Base-by-base conservation (phyloP, 1,140 invertebrate genomes). In the Drosophila lacteicornis region DNA sequence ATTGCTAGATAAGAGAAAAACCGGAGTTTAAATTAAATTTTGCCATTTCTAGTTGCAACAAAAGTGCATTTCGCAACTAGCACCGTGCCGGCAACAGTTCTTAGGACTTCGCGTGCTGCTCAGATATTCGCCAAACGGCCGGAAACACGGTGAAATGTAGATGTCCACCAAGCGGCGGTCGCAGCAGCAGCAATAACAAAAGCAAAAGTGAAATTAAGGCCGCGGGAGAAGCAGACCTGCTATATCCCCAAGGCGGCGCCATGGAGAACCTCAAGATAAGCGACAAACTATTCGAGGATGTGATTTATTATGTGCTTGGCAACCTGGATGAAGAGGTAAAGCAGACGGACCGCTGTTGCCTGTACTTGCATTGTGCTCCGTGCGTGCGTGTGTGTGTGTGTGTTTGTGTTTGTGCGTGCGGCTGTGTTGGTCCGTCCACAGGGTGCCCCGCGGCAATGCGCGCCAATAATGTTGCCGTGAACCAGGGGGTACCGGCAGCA, bases 321-420 rank as follows among this genome's bases (percentile, higher is more conserved):
- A 92, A 77, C 53, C 66, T 92, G 62, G 91, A 92, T 68, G 91
- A 91, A 33, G 87, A 92, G 91, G 91, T 92, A 92, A 80, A 74
- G 17, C 22, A 30, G 59, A 19, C 15, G 9, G 27, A n/a, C 25
- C 49, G 53, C 59, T 58, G 79, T 49, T 53, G 57, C 55, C 55
- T 68, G 65, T 73, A 74, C 78, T 73, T 68, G 65, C 58, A 80
- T 77, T 57, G 38, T 78, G 50, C 45, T 53, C 30, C 42, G 38
- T 58, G 40, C 63, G 40, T 67, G 36, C 59, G 27, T 66, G 47
- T 49, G 61, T 53, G 47, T 49, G 61, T 53, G 56, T 17, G 27
- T 47, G 57, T 46, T 17, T 40, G 53, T 82, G 50, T 58, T 25
- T 38, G 49, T 79, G n/a, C 13, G 42, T 25, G 56, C 71, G 56